Percentiles rank a stretch among this genome's conserved stretches.
These are phyloP conservation scores for Malurus leucopterus DNA, from an alignment of 2,797 vertebrate genomes.

Conservation along the genomic window DNA sequence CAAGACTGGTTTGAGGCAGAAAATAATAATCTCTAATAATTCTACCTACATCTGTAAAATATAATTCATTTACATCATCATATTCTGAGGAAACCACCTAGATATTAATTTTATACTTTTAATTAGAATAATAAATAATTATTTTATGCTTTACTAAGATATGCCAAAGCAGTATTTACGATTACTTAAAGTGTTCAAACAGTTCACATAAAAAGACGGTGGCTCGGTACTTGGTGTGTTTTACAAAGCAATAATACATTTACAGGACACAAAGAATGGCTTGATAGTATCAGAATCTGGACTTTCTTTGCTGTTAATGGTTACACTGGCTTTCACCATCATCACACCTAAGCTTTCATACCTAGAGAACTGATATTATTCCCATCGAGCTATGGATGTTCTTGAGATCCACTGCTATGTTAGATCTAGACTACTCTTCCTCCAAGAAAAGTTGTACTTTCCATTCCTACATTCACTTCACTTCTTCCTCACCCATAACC, in stretches of 20 bases:
- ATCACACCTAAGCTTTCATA: background rate
- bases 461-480: background rate
- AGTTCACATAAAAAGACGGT: background rate
- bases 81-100: background rate
- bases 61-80: background rate
- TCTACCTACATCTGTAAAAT: background rate
- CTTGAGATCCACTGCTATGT: background rate
- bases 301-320: background rate
- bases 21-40: background rate
- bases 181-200: background rate
- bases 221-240: background rate
- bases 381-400: background rate
- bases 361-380: background rate
- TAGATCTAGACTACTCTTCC: background rate
- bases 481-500: background rate
- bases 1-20: background rate
- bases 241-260: background rate
- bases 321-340: background rate
- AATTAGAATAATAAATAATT: background rate
- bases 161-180: background rate
- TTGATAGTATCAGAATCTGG: background rate
- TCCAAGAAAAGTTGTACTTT: background rate
- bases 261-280: background rate
- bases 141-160: background rate
- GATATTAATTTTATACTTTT: background rate